Percentiles rank a stretch among this genome's conserved stretches.
Evolutionary conservation across 2,113 vertebrate species (phyloP).

Genomic region (Columbina picui): DNA sequence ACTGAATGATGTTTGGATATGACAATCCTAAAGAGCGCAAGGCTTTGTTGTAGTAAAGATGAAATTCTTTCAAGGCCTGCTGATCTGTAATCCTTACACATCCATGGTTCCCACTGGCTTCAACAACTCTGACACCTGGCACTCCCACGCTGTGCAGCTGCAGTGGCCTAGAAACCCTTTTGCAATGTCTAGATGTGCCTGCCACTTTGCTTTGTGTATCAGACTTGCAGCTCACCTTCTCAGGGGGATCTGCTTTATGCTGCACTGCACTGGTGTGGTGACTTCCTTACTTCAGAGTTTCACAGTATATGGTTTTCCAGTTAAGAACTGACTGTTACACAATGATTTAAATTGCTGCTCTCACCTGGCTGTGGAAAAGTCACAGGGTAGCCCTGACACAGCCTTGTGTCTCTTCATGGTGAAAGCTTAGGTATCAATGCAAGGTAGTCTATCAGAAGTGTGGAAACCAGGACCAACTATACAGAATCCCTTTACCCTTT

Average conservation of each 20-base stretch:
- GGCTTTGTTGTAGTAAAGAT: neutral
- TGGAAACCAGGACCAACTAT: neutral
- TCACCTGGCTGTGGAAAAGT: neutral
- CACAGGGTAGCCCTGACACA: neutral
- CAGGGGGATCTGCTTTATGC: neutral
- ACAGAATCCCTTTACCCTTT: neutral
- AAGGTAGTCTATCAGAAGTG: neutral
- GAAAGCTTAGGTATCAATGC: neutral
- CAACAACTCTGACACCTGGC: neutral
- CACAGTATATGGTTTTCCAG: neutral
- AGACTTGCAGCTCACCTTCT: neutral
- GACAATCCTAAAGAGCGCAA: neutral
- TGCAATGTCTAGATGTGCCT: neutral
- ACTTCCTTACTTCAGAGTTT: neutral
- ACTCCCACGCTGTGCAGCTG: neutral
- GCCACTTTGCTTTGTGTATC: neutral
- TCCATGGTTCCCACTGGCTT: neutral
- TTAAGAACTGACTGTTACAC: neutral
- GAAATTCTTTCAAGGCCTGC: neutral
- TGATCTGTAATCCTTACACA: neutral
- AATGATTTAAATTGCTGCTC: neutral
- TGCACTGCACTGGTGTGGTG: accelerated
- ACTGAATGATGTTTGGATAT: accelerated
- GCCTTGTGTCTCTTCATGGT: neutral
- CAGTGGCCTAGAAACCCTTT: neutral